Evolutionary conservation across 1,140 invertebrate genomes (phyloP).

Genomic region (Araneus ventricosus): DNA sequence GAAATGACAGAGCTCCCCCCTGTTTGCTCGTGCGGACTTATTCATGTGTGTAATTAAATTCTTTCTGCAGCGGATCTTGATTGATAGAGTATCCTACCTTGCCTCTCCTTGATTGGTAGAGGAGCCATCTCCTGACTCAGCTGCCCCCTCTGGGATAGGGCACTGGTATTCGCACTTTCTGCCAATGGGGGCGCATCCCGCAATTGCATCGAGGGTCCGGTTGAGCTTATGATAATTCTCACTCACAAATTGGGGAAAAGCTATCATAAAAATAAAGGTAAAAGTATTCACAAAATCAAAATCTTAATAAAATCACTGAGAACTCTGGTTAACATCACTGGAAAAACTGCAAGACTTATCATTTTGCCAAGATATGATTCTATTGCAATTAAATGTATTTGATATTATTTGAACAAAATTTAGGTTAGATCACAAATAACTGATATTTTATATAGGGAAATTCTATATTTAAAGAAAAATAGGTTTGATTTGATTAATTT

Average conservation of each 20-base stretch:
- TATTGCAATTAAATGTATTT: too few relatives aligned
- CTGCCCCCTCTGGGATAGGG: slow-evolving; percentile 58
- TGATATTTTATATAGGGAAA: too few relatives aligned
- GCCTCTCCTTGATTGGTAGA: slow-evolving; percentile 60
- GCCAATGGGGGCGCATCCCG: slow-evolving; percentile 1
- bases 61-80: slow-evolving; percentile 73
- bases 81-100: slow-evolving; percentile 60
- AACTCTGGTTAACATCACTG: too few relatives aligned
- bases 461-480: too few relatives aligned
- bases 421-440: too few relatives aligned
- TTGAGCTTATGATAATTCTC: too few relatives aligned
- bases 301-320: too few relatives aligned
- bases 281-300: too few relatives aligned
- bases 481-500: too few relatives aligned
- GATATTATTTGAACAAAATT: too few relatives aligned
- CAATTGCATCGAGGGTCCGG: neutral
- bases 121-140: slow-evolving; percentile 56
- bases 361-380: too few relatives aligned
- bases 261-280: neutral
- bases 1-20: slow-evolving; percentile 62
- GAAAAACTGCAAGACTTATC: too few relatives aligned
- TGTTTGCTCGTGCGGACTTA: slow-evolving; percentile 71
- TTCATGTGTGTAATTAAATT: slow-evolving; percentile 76
- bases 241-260: neutral
- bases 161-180: slow-evolving; percentile 64